Base-by-base conservation (phyloP, 2,797 vertebrate genomes). In the Rachycentron canadum region DNA sequence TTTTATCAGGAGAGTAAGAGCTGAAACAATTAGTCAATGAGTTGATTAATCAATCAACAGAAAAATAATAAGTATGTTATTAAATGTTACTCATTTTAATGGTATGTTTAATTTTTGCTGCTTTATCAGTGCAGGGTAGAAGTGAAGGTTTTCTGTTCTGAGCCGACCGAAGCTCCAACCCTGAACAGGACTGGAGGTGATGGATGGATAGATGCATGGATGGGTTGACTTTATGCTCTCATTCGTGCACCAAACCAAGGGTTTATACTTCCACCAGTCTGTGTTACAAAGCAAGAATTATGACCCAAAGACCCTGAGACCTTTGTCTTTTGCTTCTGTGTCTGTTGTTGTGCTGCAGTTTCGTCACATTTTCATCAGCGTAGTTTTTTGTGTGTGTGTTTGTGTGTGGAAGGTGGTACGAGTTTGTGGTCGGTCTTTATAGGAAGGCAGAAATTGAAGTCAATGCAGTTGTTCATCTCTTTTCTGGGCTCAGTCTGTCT, bases 401-500 rank as follows among this genome's bases (percentile, higher is more conserved):
- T 70, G 32, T 78, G 50, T 73, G 26, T 21, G 36, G 52, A 28
- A 40, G 23, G 26, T 11, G 47, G 62, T 69, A 34, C 81, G 72
- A 58, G 55, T 79, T 68, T 82, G 81, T 58, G 83, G 84, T 80
- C 32, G 16, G 2, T 26, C 32, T 70, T 28, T 16, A 71, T 57
- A 75, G 79, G 82, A 83, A 86, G 72, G 23, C 28, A 26, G 7
- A 60, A 17, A 23, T 38, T 2, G 1, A 8, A 32, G 21, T 38
- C 40, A 7, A 17, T 26, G 4, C 38, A 32, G 26, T 7, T 34
- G 17, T 43, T 45, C 1, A 7, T 8, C 7, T 5, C 16, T 16
- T 61, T 56, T 16, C 3, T 14, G 7, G 21, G 12, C 19, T 40
- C 30, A 0, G 0, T 38, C 4, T 34, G 28, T 49, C 50, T 28